phyloP scores from a whole-genome alignment of 2,113 vertebrate genomes.

The Machaerirhynchus nigripectus region DNA sequence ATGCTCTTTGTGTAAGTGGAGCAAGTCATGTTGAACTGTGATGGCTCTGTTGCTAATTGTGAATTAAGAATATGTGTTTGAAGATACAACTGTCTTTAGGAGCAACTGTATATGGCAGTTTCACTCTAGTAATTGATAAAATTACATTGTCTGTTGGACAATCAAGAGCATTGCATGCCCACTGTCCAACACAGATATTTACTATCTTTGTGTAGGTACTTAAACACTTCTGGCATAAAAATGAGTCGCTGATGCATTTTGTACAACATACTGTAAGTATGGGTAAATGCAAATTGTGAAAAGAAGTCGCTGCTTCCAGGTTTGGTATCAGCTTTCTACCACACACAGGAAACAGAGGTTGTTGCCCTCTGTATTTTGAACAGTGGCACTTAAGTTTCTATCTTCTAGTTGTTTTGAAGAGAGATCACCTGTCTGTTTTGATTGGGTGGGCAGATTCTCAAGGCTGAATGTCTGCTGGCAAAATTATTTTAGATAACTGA shows the following conservation, averaged over 20 bases:
- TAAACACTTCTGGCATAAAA: background rate
- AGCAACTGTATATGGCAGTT: background rate
- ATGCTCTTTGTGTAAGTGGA: background rate
- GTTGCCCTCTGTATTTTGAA: slow-evolving; percentile 22
- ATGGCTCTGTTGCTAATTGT: background rate
- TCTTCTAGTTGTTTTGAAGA: slow-evolving; percentile 36
- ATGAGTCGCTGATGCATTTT: background rate
- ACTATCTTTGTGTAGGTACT: background rate
- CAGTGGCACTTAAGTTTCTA: background rate
- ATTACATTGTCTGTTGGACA: background rate
- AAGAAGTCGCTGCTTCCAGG: slow-evolving; percentile 24
- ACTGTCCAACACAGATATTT: background rate
- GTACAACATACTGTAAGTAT: background rate
- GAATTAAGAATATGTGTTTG: background rate
- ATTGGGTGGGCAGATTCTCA: background rate
- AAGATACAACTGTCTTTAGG: background rate
- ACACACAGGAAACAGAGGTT: slow-evolving; percentile 63
- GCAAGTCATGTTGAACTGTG: background rate
- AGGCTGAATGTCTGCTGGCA: background rate
- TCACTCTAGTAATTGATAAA: background rate
- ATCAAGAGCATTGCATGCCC: background rate
- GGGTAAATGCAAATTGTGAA: background rate
- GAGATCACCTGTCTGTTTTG: slow-evolving; percentile 8
- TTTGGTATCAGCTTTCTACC: slow-evolving; percentile 4
- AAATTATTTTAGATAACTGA: background rate